These are phyloP conservation scores for Machaerirhynchus nigripectus DNA, from an alignment of 2,113 vertebrate genomes.

Conservation along the genomic window DNA sequence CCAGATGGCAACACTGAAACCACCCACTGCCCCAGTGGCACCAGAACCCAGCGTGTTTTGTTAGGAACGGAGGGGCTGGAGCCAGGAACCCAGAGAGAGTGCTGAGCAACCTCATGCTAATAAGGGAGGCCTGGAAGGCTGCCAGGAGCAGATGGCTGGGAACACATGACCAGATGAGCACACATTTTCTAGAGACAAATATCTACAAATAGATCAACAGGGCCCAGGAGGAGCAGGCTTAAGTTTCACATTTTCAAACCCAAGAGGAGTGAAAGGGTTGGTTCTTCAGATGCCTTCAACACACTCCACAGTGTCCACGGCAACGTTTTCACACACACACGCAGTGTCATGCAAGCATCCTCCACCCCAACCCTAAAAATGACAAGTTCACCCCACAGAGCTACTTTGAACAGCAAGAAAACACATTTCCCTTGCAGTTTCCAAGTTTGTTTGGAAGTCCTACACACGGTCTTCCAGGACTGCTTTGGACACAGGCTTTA, in stretches of 20 bases:
- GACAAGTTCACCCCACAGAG: neutral
- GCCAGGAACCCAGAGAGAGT: neutral
- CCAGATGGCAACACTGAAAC: neutral
- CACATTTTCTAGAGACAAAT: conserved; percentile 38
- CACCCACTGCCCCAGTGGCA: neutral
- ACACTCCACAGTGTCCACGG: rapidly evolving
- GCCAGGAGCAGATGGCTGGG: conserved; percentile 28
- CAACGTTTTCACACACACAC: neutral
- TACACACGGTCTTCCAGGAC: rapidly evolving
- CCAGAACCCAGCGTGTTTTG: neutral
- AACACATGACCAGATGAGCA: conserved; percentile 36
- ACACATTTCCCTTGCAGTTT: neutral
- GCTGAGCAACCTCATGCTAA: conserved; percentile 39
- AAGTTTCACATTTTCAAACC: neutral
- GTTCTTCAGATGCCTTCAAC: neutral
- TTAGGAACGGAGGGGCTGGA: neutral
- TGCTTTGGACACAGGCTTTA: neutral
- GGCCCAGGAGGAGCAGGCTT: neutral
- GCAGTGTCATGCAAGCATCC: neutral
- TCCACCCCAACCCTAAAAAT: neutral
- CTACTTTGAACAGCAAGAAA: neutral
- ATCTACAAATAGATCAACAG: conserved; percentile 55
- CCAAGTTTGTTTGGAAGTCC: neutral
- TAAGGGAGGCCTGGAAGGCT: conserved; percentile 13
- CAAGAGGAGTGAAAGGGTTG: neutral